Evolutionary conservation across 1,140 invertebrate species (phyloP), one percentile per base, ranked within the genome.

Genomic region (Thaumatotibia leucotreta): DNA sequence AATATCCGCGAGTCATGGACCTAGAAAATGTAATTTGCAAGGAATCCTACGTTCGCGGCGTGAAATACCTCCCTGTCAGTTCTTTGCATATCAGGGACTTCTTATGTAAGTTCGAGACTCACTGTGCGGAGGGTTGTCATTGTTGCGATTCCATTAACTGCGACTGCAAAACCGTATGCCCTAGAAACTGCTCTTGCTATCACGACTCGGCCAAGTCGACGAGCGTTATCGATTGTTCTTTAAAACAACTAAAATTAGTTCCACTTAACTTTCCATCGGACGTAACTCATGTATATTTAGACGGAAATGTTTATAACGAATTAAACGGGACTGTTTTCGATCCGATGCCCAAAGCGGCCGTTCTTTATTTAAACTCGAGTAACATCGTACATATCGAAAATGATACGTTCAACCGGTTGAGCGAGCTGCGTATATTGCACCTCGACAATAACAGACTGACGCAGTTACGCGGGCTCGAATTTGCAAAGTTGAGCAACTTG

Each of bases 81-180:
- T 93, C 95, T 54, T 93, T 96, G 0, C 92, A 94, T 66, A 88
- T 94, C 8, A 94, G 95, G 32, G 95, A 97, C 74, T 97, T 97
- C 77, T 92, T 97, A 20, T 97, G 96, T 91, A 94, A 94, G 63
- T 97, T 97, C 86, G 94, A 95, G 62, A 93, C 93, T 1, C 95
- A 97, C 80, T 97, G 96, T 82, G 96, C 96, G 68, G 93, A 96
- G 2, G 93, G 96, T 4, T 97, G 96, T 79, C 95, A 96, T 77
- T 97, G 96, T 86, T 97, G 96, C 82, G 96, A 97, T 76, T 97
- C 96, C 86, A 96, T 96, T 82, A 95, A 95, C 39, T 97, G 96
- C 87, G 95, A 96, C 82, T 97, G 96, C 79, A 95, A 96, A 88
- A 95, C 96, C 93, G 95, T 94, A 10, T 97, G 96, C 79, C 96